Evolutionary conservation across 2,888 invertebrate genomes (phyloP).

Genomic region (Neuroscelio doddi): DNA sequence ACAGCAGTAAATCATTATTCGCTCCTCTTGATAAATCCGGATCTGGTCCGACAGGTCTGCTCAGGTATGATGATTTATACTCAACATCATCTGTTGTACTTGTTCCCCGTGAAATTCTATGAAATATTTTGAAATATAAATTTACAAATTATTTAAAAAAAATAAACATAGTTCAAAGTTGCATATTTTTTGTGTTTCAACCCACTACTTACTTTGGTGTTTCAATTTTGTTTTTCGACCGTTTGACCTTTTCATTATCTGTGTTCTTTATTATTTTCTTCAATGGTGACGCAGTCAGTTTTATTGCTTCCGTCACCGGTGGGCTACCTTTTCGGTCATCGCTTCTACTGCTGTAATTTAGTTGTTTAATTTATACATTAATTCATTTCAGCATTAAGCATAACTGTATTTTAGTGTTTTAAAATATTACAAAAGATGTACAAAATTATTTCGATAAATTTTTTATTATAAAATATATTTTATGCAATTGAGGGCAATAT

Average conservation of each 20-base stretch:
- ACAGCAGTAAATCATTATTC: constrained; percentile 85
- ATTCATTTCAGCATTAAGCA: no score
- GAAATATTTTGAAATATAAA: no score
- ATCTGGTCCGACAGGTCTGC: constrained; percentile 81
- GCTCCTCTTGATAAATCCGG: constrained; percentile 83
- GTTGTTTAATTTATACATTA: constrained; percentile 10
- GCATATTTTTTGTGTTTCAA: background rate
- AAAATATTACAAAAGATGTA: no score
- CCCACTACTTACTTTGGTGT: constrained; percentile 67
- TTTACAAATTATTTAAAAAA: no score
- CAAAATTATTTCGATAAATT: no score
- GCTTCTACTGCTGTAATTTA: constrained; percentile 60
- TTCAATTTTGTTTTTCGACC: constrained; percentile 70
- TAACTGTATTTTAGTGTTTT: no score
- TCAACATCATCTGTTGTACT: constrained; percentile 73
- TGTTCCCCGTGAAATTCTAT: constrained; percentile 71
- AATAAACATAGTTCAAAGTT: no score
- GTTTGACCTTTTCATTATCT: constrained; percentile 66
- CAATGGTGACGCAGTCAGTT: constrained; percentile 67
- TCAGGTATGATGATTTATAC: constrained; percentile 77
- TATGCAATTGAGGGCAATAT: no score
- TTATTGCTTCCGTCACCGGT: constrained; percentile 67
- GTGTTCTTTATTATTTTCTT: constrained; percentile 62
- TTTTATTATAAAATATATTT: no score
- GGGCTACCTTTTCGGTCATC: constrained; percentile 67